A percentile compares a stretch with the other conserved stretches of the same genome.
Evolutionary conservation across 1,140 invertebrate genomes (phyloP).

Genomic region (Caenorhabditis remanei): DNA sequence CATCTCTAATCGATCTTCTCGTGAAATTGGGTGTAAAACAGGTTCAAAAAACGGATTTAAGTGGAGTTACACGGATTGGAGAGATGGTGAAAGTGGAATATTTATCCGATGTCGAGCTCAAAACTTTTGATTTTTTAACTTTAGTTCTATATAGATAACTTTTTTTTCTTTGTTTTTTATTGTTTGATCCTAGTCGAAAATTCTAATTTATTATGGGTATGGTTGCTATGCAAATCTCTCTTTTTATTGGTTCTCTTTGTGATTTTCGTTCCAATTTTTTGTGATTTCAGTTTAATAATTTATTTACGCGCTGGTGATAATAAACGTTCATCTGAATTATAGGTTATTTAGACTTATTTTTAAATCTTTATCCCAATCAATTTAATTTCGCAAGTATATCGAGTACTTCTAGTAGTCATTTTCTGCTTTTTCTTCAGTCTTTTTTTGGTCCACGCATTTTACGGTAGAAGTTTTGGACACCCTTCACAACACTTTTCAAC

Average conservation of each 20-base stretch:
- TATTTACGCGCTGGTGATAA: too few relatives aligned
- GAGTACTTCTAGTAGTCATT: neutral
- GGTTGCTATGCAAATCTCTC: neutral
- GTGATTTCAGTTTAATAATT: neutral
- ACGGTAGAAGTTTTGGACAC: constrained; percentile 16
- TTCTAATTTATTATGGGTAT: constrained; percentile 24
- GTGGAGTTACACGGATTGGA: constrained; percentile 1
- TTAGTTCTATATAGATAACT: constrained; percentile 19
- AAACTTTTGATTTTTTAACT: constrained; percentile 34
- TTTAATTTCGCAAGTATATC: neutral
- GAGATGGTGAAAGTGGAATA: constrained; percentile 9
- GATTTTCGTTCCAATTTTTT: neutral
- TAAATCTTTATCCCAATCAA: neutral
- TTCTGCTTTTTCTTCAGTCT: neutral
- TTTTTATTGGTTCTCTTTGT: neutral
- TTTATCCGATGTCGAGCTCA: constrained; percentile 7
- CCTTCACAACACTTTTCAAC: constrained; percentile 30
- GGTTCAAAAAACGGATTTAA: constrained; percentile 48
- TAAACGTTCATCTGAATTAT: too few relatives aligned
- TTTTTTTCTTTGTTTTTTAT: neutral
- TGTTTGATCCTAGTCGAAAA: neutral
- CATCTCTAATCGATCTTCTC: constrained; percentile 4
- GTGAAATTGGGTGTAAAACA: constrained; percentile 24
- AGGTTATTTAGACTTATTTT: neutral
- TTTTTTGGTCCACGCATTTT: constrained; percentile 16